phyloP scores from a whole-genome alignment of 2,888 invertebrate species.

The Eudemis profundana region DNA sequence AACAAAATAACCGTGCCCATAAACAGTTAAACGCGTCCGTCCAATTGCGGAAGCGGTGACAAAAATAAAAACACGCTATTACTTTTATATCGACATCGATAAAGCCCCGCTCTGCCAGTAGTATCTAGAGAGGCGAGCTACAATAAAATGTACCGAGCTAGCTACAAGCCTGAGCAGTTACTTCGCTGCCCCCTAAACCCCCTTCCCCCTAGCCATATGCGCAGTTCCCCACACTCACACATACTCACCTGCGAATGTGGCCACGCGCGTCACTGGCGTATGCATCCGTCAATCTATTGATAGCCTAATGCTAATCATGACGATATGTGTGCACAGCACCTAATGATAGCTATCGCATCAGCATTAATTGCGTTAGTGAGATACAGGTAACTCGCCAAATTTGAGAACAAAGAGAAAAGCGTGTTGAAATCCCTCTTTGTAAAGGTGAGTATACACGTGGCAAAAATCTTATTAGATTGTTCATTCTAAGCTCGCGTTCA shows the following conservation, averaged over 20 bases:
- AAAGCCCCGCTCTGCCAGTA: slow-evolving; percentile 70
- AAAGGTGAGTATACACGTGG: no score
- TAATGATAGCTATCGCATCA: slow-evolving; percentile 18
- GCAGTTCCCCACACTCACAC: slow-evolving; percentile 68
- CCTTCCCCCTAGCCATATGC: slow-evolving; percentile 70
- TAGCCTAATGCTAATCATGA: slow-evolving; percentile 47
- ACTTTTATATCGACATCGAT: slow-evolving; percentile 79
- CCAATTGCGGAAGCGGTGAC: slow-evolving; percentile 61
- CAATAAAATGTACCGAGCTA: slow-evolving; percentile 84
- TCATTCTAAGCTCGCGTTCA: no score
- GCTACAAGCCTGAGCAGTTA: slow-evolving; percentile 83
- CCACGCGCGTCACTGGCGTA: slow-evolving; percentile 67
- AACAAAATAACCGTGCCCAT: slow-evolving; percentile 58
- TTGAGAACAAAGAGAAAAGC: background rate
- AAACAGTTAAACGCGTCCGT: slow-evolving; percentile 62
- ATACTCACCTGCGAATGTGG: slow-evolving; percentile 64
- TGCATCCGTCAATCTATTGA: slow-evolving; percentile 69
- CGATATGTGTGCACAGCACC: slow-evolving; percentile 32
- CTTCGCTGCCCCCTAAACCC: slow-evolving; percentile 63
- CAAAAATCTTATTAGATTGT: no score
- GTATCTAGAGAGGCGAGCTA: slow-evolving; percentile 82
- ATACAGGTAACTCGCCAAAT: slow-evolving; percentile 10
- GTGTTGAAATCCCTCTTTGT: no score
- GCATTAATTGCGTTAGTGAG: slow-evolving; percentile 20
- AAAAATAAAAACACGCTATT: slow-evolving; percentile 68